Evolutionary conservation across 2,113 vertebrate genomes (phyloP).

Genomic region (Myotis davidii): DNA sequence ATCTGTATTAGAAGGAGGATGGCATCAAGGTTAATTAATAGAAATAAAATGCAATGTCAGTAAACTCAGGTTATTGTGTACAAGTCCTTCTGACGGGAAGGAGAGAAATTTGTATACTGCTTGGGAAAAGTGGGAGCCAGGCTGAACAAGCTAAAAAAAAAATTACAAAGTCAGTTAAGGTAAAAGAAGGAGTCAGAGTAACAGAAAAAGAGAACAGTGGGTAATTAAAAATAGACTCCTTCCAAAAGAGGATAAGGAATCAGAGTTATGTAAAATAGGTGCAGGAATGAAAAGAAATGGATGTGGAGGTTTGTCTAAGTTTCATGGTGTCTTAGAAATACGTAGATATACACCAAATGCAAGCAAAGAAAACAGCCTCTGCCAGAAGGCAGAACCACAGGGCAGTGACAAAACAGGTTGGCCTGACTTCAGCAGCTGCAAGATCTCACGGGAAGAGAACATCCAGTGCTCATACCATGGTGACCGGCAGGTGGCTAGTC

Average conservation of each 20-base stretch:
- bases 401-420: neutral
- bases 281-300: conserved; percentile 41
- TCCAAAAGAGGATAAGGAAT: conserved; percentile 56
- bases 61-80: neutral
- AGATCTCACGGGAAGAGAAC: neutral
- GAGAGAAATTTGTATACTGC: neutral
- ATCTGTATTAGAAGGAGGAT: neutral
- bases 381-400: neutral
- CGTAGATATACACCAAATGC: neutral
- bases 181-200: conserved; percentile 38
- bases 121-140: neutral
- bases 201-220: conserved; percentile 53
- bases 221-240: conserved; percentile 72
- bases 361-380: neutral
- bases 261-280: conserved; percentile 59
- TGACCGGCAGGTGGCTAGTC: neutral
- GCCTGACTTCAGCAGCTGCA: neutral
- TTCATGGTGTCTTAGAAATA: conserved; percentile 23
- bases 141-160: neutral
- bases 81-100: neutral
- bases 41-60: neutral
- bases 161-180: conserved; percentile 52
- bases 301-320: conserved; percentile 41
- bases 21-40: neutral
- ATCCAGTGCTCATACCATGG: neutral